These are phyloP conservation scores for Brachynemurus nebulosus DNA, from an alignment of 2,888 invertebrate species.

Conservation along the genomic window DNA sequence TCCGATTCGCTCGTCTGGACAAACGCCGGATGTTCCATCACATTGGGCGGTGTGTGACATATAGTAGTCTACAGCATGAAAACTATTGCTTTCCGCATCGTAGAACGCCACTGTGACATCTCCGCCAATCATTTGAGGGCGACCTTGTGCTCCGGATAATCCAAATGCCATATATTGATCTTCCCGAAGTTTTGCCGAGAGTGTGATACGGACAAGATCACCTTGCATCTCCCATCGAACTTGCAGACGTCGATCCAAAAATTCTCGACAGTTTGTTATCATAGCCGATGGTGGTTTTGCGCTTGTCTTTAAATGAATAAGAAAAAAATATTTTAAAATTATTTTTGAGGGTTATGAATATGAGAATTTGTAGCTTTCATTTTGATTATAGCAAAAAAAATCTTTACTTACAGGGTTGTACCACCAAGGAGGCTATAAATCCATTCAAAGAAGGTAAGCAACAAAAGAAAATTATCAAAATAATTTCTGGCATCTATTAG, in stretches of 20 bases:
- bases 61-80: slow-evolving; percentile 72
- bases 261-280: slow-evolving; percentile 67
- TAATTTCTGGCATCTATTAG: background rate
- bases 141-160: slow-evolving; percentile 61
- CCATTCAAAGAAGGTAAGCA: slow-evolving; percentile 1
- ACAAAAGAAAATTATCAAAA: background rate
- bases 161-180: slow-evolving; percentile 86
- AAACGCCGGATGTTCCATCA: slow-evolving; percentile 70
- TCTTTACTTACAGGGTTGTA: slow-evolving; percentile 75
- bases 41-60: slow-evolving; percentile 71
- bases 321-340: background rate
- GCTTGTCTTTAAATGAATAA: slow-evolving; percentile 46
- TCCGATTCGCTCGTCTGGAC: slow-evolving; percentile 69
- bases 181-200: slow-evolving; percentile 63
- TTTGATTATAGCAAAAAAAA: background rate
- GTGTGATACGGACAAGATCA: slow-evolving; percentile 59
- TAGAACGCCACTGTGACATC: slow-evolving; percentile 76
- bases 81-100: slow-evolving; percentile 42
- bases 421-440: slow-evolving; percentile 74
- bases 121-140: slow-evolving; percentile 64
- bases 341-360: background rate
- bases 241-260: slow-evolving; percentile 68
- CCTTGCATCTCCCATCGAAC: slow-evolving; percentile 75
- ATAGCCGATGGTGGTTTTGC: slow-evolving; percentile 44
- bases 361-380: background rate